Conservation (phyloP, 2,113 vertebrate genomes). For the Globicephala melas region DNA sequence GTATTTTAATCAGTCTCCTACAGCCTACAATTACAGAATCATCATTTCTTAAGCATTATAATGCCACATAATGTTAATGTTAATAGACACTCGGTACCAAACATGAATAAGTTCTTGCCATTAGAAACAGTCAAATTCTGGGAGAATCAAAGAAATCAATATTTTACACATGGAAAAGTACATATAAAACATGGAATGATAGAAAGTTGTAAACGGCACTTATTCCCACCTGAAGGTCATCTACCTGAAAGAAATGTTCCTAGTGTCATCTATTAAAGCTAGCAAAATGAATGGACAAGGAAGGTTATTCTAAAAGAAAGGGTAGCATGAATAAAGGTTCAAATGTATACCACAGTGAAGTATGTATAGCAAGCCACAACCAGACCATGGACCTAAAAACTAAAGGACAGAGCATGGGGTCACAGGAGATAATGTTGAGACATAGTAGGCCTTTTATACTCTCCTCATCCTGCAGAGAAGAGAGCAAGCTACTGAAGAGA, state of each 20-base stretch:
- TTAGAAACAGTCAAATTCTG: neutral
- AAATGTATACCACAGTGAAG: neutral
- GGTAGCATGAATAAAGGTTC: neutral
- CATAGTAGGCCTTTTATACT: neutral
- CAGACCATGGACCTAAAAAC: neutral
- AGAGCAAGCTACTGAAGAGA: neutral
- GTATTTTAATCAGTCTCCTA: neutral
- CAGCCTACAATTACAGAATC: neutral
- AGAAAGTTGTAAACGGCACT: neutral
- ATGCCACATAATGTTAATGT: neutral
- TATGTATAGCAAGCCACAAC: neutral
- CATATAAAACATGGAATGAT: neutral
- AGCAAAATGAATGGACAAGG: neutral
- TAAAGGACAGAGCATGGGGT: neutral
- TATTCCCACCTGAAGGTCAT: neutral
- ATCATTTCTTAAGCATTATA: neutral
- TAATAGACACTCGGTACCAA: neutral
- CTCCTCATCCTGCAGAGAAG: neutral
- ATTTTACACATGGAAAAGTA: neutral
- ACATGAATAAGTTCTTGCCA: neutral
- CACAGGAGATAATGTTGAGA: neutral
- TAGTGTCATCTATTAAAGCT: neutral
- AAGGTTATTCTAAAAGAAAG: neutral
- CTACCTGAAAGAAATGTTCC: neutral
- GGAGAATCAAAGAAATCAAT: neutral